Evolutionary conservation across 2,113 vertebrate genomes (phyloP), one percentile per base, ranked within the genome.

Genomic region (Eulacestoma nigropectus): DNA sequence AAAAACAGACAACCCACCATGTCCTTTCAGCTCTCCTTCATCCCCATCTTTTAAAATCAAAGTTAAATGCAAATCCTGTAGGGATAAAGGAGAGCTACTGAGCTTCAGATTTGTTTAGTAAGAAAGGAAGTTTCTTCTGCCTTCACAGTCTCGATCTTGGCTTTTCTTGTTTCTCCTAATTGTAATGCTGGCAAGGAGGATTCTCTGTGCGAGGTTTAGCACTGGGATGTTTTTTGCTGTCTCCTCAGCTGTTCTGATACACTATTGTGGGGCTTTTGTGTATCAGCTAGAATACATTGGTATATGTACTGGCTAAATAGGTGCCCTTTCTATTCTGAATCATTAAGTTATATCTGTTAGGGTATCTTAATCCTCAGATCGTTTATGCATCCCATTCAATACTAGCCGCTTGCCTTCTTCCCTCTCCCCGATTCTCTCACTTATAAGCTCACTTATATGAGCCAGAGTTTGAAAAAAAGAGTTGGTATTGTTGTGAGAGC

Each of bases 381-480:
- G 0, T 62, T 65, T 53, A 23, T 15, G 12, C 15, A 26, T 44
- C 9, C 30, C 4, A 1, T 27, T 67, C 2, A 1, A 22, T 73
- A 60, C 12, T n/a, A 0, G 4, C 17, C 0, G 1, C 39, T 46
- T 50, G 55, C 11, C 27, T 22, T 27, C n/a, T 47, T 65, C 41
- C 4, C 21, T 29, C 7, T 22, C 11, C 16, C 3, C 8, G 4
- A 4, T 32, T 16, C 32, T 10, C 5, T 9, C 1, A 8, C 84
- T 67, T 60, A 26, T 65, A 64, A 63, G 3, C 4, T 67, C 14
- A 23, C 16, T 63, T 63, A 57, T 23, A 44, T 21, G 18, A 77
- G 15, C 30, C 41, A 49, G 16, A 56, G n/a, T 33, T 81, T 16
- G 16, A 27, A 10, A 15, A 29, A 39, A 53, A n/a, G 29, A 16